Evolutionary conservation across 2,888 invertebrate genomes (phyloP).

Genomic region (Drymonia ruficornis): DNA sequence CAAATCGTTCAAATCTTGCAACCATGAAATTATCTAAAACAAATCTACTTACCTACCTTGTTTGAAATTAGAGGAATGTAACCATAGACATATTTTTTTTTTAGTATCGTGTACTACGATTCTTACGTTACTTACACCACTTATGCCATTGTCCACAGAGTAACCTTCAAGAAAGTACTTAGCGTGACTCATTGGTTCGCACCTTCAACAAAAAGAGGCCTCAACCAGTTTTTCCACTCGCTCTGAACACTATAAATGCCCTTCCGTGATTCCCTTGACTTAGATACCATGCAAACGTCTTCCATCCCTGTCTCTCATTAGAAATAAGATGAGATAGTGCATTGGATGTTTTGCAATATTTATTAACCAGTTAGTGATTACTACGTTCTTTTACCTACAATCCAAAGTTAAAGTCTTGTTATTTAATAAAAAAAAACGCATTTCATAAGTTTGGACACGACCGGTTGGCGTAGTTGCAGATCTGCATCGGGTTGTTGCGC

Average conservation of each 20-base stretch:
- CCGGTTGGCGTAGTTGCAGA: too few species aligned
- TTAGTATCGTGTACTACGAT: too few species aligned
- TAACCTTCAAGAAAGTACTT: constrained; percentile 13
- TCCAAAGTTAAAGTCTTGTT: too few species aligned
- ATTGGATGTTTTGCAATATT: neutral
- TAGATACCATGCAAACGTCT: constrained; percentile 25
- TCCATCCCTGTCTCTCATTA: constrained; percentile 1
- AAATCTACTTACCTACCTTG: too few species aligned
- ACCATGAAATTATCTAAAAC: too few species aligned
- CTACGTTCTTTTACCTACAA: neutral
- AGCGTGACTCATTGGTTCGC: constrained; percentile 31
- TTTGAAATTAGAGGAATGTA: too few species aligned
- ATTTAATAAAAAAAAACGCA: too few species aligned
- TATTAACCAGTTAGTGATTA: neutral
- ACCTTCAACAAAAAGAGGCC: constrained; percentile 25
- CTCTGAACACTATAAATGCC: constrained; percentile 18
- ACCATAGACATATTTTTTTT: too few species aligned
- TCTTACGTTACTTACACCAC: neutral
- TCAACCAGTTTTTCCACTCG: constrained; percentile 25
- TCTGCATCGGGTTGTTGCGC: too few species aligned
- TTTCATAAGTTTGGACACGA: too few species aligned
- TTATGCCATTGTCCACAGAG: neutral
- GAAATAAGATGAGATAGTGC: neutral
- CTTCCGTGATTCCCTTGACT: constrained; percentile 40
- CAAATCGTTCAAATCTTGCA: too few species aligned